Evolutionary conservation across 2,797 vertebrate genomes (phyloP), one percentile per base, ranked within the genome.

Genomic region (Scolopax bukidnonensis): DNA sequence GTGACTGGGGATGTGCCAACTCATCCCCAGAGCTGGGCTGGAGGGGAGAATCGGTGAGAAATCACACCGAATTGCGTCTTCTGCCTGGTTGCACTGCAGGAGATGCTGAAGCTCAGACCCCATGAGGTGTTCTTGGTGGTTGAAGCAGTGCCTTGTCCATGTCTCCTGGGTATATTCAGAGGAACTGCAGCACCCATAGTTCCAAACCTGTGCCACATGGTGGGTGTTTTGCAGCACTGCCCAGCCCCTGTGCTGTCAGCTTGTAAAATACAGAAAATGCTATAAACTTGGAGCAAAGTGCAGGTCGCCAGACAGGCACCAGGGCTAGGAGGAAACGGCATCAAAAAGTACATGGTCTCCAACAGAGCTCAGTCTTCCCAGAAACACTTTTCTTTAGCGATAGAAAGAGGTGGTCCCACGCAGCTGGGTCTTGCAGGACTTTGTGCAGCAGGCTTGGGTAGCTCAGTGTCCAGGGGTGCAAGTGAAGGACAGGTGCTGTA

Each of bases 401-500:
- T 41, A 50, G 56, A 16, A 32, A 16, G 33, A 41, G 6, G 27
- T 30, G 65, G 17, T 19, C 18, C 53, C 21, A 4, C 4, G 40
- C 67, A 57, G 57, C 0, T 9, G 19, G 38, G 9, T 76, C 84
- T 59, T 75, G 61, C 56, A 75, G 74, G 48, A 51, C 13, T 33
- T 43, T n/a, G 32, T 50, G 43, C 25, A 57, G 59, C 54, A 77
- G 61, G 2, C 10, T 33, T 8, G 0, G 25, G 60, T 16, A 33
- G 69, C 41, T 43, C 24, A 3, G 33, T 4, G 43, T 48, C 32
- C 20, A 9, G 67, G 38, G 47, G 50, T 17, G 28, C 32, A 18
- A 80, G 30, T 0, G 4, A 63, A 24, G 12, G 28, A 38, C 12
- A 70, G 50, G 36, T 27, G 15, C 7, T 0, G 4, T 0, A 18